Base-by-base conservation (phyloP, 2,888 invertebrate species). In the Epicampocera succincta region DNA sequence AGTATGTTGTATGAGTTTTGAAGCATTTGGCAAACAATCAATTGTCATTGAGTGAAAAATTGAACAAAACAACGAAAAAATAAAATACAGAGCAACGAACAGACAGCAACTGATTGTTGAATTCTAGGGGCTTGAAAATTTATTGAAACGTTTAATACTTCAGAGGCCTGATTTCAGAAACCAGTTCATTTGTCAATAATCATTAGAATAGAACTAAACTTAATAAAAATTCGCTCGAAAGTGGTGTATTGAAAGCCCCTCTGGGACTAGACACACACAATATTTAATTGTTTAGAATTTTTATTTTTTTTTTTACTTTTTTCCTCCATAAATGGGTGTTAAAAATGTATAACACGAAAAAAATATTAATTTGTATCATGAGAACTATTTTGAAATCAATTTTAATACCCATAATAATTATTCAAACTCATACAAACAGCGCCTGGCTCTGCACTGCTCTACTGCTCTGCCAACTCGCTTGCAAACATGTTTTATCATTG, bases 21-120 rank as follows among this genome's bases (percentile, higher is more conserved):
- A 81, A 78, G 78, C 71, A 82, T 78, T 75, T 82, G 82, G 74
- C 82, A 82, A 78, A 82, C 71, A 82, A 75, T 78, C 78, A 74
- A 78, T 82, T 82, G 71, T 54, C 74, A 82, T 78, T 82, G 74
- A 82, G 48, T 71, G 63, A 15, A 48, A 33, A 61, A 48, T 66
- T 46, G 58, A 58, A 66, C 9, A 9, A 29, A 50, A 48, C 42
- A 15, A 21, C 33, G 38, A 11, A 38, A 17, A 21, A 44, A 44
- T 2, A 13, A 52, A 4, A 40, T 0, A 13, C 9, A 50, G 11
- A 33, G 13, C 29, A 38, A 68, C 13, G 1, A 44, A 46, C 13
- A 11, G 21, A 56, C n/a, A 33, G 15, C 3, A 17, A 60, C 13
- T 52, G 66, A 25, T 17, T 40, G 42, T 29, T 50, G 50, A 54